A percentile compares a stretch with the other conserved stretches of the same genome.
These are phyloP conservation scores for Anoura caudifer DNA, from an alignment of 2,113 vertebrate species.

Conservation along the genomic window DNA sequence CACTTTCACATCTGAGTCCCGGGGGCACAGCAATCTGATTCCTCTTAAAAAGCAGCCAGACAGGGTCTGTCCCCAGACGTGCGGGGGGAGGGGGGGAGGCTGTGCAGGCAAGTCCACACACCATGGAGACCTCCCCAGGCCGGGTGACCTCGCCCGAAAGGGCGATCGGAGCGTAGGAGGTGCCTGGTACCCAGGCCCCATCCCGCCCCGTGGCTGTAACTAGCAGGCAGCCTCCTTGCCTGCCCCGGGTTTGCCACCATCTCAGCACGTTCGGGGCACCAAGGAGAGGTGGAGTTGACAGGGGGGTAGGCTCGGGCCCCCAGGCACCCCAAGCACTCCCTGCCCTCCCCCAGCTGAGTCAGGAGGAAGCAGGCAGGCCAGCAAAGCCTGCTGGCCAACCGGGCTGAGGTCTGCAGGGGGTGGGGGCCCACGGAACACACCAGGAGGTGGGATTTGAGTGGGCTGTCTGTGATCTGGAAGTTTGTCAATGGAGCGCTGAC, in stretches of 20 bases:
- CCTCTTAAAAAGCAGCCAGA: accelerated
- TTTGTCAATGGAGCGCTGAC: neutral
- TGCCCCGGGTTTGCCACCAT: neutral
- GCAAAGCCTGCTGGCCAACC: neutral
- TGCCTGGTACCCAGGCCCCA: neutral
- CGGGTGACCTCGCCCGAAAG: accelerated
- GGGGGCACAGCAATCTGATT: neutral
- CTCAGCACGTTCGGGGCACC: neutral
- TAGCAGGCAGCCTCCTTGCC: neutral
- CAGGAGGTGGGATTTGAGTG: neutral
- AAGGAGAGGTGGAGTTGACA: neutral
- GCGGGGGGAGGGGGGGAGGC: neutral
- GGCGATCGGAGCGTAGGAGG: neutral
- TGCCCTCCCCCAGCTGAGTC: neutral
- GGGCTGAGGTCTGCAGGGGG: neutral
- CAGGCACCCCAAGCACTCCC: neutral
- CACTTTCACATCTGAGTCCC: neutral
- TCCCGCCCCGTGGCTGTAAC: accelerated
- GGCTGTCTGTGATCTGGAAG: neutral
- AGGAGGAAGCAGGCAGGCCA: neutral
- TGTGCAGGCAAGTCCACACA: neutral
- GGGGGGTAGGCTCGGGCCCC: neutral
- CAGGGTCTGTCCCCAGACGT: neutral
- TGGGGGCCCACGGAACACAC: neutral
- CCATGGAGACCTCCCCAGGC: neutral